Base-by-base conservation (phyloP, 1,140 invertebrate species). In the Solen grandis region DNA sequence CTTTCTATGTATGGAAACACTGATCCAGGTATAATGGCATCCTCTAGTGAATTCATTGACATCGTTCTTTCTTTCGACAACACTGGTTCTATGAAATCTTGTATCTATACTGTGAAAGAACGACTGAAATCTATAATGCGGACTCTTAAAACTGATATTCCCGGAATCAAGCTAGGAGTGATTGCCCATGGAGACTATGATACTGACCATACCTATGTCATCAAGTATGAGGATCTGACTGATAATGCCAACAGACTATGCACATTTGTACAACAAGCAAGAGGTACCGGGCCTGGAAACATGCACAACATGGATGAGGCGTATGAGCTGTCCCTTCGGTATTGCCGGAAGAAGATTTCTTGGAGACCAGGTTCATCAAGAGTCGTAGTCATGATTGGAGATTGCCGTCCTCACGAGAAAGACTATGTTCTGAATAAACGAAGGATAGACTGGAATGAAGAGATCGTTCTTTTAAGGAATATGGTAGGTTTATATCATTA, bases 21-120 rank as follows among this genome's bases (percentile, higher is more conserved):
- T 13, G 8, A 13, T 13, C 8, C 46, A 50, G 8, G 8, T 13
- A 13, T 19, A 19, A 69, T 69, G 66, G 66, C 66, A 14, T 33
- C n/a, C 16, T 5, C 2, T 16, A 27, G 33, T 8, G 46, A 54
- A 29, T n/a, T 19, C 1, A 31, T 69, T 29, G 81, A 86, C 29
- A 78, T 86, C 54, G 85, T 86, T n/a, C 82, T 86, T 46, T 84
- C 81, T 3, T 86, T 86, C 55, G 85, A 86, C 72, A 86, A 84
- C 4, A 86, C 85, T 10, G 85, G 81, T 16, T 83, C 80, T 16
- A 84, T 84, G 83, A 29, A 14, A 22, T 2, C 3, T 10, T 78
- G 73, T 50, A 29, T 84, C 10, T 36, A 65, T 38, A 22, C 68
- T 25, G 83, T 84, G 5, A 22, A 75, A 27, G 36, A 74, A 14